phyloP scores from a whole-genome alignment of 2,888 invertebrate species.

The Geophilus truncorum region DNA sequence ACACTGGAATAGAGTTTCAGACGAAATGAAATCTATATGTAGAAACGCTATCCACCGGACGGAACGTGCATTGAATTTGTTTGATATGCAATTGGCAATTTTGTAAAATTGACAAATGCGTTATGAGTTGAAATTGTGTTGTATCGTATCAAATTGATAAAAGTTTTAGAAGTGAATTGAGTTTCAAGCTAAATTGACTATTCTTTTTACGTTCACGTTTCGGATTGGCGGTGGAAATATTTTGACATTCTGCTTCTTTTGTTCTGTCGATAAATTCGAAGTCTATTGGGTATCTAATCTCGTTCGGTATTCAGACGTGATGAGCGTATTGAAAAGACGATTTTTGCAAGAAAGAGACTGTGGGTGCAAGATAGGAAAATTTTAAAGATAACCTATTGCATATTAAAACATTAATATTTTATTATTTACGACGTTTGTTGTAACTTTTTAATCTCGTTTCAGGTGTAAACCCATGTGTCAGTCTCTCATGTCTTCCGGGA shows the following conservation, averaged over 20 bases:
- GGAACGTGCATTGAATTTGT: not conserved
- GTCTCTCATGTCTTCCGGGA: slow-evolving; percentile 67
- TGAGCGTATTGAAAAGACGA: not conserved
- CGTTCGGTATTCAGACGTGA: not conserved
- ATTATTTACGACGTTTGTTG: too few relatives aligned
- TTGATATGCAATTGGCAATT: not conserved
- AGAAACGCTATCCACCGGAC: not conserved
- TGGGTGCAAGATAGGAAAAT: too few relatives aligned
- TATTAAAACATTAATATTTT: too few relatives aligned
- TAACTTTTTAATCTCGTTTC: slow-evolving; percentile 37
- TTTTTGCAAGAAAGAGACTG: not conserved
- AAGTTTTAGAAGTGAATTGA: not conserved
- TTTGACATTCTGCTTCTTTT: not conserved
- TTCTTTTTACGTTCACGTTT: not conserved
- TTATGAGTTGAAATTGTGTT: not conserved
- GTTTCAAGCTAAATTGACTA: not conserved
- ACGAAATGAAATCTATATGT: not conserved
- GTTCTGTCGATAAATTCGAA: not conserved
- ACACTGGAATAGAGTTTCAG: not conserved
- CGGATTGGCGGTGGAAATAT: not conserved
- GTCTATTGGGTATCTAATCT: not conserved
- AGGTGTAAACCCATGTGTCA: slow-evolving; percentile 81
- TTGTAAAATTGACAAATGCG: not conserved
- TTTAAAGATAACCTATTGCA: too few relatives aligned
- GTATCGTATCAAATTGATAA: not conserved